Conservation (phyloP, 2,888 invertebrate genomes). For the Cheilosia scutellata region DNA sequence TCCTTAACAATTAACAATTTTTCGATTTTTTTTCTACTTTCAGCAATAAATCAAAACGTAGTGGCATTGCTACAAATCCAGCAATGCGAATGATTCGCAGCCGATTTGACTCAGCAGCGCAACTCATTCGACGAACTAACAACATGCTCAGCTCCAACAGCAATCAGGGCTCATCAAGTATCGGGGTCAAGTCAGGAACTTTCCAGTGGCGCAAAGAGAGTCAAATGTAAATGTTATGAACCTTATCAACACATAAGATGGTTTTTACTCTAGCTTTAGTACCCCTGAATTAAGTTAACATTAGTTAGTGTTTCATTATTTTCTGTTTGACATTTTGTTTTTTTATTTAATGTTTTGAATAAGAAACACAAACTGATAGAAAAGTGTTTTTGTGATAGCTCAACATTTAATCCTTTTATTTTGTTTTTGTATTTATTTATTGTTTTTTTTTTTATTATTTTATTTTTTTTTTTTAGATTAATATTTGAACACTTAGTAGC, state of each 20-base stretch:
- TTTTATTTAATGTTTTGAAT: constrained; percentile 72
- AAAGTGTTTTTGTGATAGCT: constrained; percentile 75
- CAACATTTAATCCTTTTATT: constrained; percentile 53
- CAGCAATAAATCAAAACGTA: constrained; percentile 88
- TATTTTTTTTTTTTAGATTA: constrained; percentile 37
- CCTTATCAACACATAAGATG: constrained; percentile 29
- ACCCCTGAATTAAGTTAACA: constrained; percentile 38
- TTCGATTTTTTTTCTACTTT: constrained; percentile 55
- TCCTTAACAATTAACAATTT: neutral
- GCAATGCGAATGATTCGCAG: constrained; percentile 90
- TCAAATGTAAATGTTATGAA: constrained; percentile 82
- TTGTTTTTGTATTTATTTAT: constrained; percentile 51
- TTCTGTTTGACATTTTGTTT: constrained; percentile 33
- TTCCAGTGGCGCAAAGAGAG: constrained; percentile 85
- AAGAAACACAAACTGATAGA: constrained; percentile 67
- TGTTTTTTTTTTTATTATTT: constrained; percentile 35
- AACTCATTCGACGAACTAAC: constrained; percentile 83
- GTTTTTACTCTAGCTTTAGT: constrained; percentile 66
- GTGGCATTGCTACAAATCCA: constrained; percentile 94
- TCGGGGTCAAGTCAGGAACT: constrained; percentile 84
- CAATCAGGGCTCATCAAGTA: constrained; percentile 84
- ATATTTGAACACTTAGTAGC: constrained; percentile 52
- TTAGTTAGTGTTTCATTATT: constrained; percentile 34
- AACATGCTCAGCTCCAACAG: constrained; percentile 83
- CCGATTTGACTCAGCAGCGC: constrained; percentile 84